Evolutionary conservation across 1,140 invertebrate species (phyloP).

Genomic region (Diachasma alloeum): DNA sequence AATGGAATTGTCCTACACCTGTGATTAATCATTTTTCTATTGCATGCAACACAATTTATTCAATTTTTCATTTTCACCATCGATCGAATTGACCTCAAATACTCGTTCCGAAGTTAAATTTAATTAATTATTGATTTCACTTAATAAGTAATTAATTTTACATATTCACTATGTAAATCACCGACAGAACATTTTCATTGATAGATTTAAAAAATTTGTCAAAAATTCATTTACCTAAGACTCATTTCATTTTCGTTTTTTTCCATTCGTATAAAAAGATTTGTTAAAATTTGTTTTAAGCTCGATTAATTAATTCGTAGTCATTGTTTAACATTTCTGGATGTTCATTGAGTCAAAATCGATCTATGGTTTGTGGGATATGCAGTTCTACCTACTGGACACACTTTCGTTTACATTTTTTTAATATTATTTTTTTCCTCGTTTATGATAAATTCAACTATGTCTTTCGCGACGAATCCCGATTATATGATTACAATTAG

Average conservation of each 20-base stretch:
- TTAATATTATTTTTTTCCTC: conserved; percentile 18
- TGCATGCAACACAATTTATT: conserved; percentile 7
- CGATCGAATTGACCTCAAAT: conserved; percentile 7
- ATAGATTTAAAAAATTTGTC: neutral
- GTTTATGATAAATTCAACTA: neutral
- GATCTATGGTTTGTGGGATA: neutral
- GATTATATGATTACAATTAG: conserved; percentile 38
- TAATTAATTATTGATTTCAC: no score
- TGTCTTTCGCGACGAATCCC: conserved; percentile 25
- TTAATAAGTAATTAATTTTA: no score
- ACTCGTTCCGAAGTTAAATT: neutral
- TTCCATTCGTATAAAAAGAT: neutral
- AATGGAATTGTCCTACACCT: neutral
- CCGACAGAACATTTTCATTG: neutral
- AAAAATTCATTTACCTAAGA: conserved; percentile 4
- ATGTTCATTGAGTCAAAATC: neutral
- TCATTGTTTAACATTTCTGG: neutral
- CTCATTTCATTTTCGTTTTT: conserved; percentile 1
- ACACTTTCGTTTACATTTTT: conserved; percentile 22
- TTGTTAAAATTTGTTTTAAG: neutral
- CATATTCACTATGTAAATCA: neutral
- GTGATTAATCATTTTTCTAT: conserved; percentile 6
- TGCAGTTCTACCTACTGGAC: conserved; percentile 15
- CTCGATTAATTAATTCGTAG: conserved; percentile 28
- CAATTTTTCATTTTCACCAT: neutral